These are phyloP conservation scores for Percina caprodes DNA, from an alignment of 2,113 vertebrate genomes.

Conservation along the genomic window DNA sequence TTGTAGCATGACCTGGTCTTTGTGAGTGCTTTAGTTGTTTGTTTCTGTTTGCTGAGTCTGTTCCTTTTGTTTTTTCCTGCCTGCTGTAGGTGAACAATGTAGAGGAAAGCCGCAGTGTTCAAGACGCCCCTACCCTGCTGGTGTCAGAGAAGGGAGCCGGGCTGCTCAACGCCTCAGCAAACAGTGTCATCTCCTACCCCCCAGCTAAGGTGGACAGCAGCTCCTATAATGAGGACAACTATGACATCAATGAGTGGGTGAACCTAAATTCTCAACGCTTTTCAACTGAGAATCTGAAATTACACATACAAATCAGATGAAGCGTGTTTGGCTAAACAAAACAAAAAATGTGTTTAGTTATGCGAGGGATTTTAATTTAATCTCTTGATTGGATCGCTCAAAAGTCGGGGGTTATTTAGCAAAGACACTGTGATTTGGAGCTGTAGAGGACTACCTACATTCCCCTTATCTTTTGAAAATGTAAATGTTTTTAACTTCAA, in stretches of 20 bases:
- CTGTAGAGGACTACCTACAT: not conserved
- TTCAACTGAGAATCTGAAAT: not conserved
- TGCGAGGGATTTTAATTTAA: not conserved
- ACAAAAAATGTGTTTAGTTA: no score
- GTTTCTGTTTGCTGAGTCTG: slow-evolving; percentile 56
- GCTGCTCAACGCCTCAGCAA: slow-evolving; percentile 74
- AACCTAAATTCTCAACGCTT: not conserved
- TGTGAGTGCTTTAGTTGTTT: slow-evolving; percentile 41
- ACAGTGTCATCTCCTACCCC: slow-evolving; percentile 82
- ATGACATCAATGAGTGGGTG: slow-evolving; percentile 79
- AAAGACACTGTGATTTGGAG: not conserved
- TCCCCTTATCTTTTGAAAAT: not conserved
- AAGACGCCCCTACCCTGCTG: slow-evolving; percentile 87
- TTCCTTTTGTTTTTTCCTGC: slow-evolving; percentile 65
- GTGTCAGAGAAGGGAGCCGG: slow-evolving; percentile 88
- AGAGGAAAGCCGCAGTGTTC: slow-evolving; percentile 80
- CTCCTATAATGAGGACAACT: slow-evolving; percentile 66
- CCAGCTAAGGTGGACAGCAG: slow-evolving; percentile 71
- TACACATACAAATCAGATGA: not conserved
- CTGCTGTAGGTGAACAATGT: slow-evolving; percentile 89
- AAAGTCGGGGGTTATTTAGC: not conserved
- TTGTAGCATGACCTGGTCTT: not conserved
- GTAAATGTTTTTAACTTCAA: not conserved
- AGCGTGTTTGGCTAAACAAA: not conserved
- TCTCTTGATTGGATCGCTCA: not conserved